Conservation (phyloP, 2,113 vertebrate species). For the Neolamprologus longior region DNA sequence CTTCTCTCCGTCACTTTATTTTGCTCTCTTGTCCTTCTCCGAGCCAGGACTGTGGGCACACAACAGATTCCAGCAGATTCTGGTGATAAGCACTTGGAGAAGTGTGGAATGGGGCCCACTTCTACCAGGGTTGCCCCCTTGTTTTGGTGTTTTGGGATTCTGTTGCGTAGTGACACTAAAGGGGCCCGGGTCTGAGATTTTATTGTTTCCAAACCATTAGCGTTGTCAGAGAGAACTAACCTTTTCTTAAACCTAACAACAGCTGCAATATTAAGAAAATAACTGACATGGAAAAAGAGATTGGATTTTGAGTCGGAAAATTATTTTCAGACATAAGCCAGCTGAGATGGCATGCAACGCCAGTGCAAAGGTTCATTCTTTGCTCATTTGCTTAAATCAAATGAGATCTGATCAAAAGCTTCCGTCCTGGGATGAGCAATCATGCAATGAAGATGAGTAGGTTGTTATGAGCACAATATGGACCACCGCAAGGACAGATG, state of each 20-base stretch:
- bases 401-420: background rate
- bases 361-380: background rate
- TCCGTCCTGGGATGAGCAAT: background rate
- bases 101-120: constrained; percentile 32
- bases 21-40: background rate
- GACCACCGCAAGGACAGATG: constrained; percentile 5
- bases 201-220: constrained; percentile 61
- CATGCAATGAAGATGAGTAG: constrained; percentile 26
- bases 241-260: constrained; percentile 38
- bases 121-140: constrained; percentile 41
- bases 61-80: constrained; percentile 48
- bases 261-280: constrained; percentile 24
- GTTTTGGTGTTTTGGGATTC: constrained; percentile 63
- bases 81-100: constrained; percentile 40
- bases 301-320: background rate
- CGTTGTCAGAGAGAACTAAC: constrained; percentile 20
- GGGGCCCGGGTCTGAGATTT: constrained; percentile 20
- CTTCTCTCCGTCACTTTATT: constrained; percentile 31
- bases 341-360: background rate
- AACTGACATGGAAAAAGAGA: constrained; percentile 39
- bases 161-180: constrained; percentile 64
- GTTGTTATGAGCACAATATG: constrained; percentile 21
- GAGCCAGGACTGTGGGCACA: constrained; percentile 28
- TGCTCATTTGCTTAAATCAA: background rate
- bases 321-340: background rate